Conservation (phyloP, 2,113 vertebrate species). For the Okapia johnstoni region DNA sequence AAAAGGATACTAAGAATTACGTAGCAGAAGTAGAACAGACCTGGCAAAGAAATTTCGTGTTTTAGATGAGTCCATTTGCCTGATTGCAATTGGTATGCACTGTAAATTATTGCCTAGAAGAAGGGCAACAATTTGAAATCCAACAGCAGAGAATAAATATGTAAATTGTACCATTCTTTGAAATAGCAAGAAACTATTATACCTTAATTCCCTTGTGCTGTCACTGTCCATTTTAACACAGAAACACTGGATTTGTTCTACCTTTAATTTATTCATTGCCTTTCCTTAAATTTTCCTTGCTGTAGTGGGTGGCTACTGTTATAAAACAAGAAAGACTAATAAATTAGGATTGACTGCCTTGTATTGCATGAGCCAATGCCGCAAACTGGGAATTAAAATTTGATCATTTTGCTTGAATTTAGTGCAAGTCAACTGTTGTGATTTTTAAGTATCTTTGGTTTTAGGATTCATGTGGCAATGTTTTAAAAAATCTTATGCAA, state of each 20-base stretch:
- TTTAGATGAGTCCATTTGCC: slow-evolving; percentile 26
- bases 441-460: slow-evolving; percentile 37
- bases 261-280: slow-evolving; percentile 40
- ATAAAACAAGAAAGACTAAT: slow-evolving; percentile 46
- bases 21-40: neutral
- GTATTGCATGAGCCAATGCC: neutral
- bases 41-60: slow-evolving; percentile 22
- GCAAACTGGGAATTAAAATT: slow-evolving; percentile 29
- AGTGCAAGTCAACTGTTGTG: neutral
- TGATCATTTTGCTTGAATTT: slow-evolving; percentile 50
- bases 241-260: slow-evolving; percentile 48
- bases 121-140: slow-evolving; percentile 57
- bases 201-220: slow-evolving; percentile 62
- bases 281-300: slow-evolving; percentile 26
- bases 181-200: slow-evolving; percentile 40
- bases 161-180: slow-evolving; percentile 55
- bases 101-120: slow-evolving; percentile 39
- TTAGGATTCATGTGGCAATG: neutral
- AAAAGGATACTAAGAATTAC: neutral
- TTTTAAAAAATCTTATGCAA: neutral
- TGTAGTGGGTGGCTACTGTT: neutral
- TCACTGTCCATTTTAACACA: slow-evolving; percentile 58
- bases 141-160: slow-evolving; percentile 42
- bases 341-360: slow-evolving; percentile 22
- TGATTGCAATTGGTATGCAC: neutral